Evolutionary conservation across 1,140 invertebrate genomes (phyloP).

Genomic region (Zaprionus camerounensis): DNA sequence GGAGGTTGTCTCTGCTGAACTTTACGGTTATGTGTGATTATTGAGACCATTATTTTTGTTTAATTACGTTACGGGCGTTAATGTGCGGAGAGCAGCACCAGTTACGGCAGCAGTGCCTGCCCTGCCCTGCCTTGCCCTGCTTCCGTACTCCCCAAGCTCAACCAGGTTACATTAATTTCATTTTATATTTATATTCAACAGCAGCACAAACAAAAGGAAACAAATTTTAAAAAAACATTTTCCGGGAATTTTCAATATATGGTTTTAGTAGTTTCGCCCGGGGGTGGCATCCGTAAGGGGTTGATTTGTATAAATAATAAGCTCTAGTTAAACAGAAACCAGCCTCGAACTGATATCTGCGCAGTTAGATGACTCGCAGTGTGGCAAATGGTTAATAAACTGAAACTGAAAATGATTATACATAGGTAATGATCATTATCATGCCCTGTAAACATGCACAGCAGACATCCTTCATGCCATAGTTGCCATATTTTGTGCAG

Average conservation of each 20-base stretch:
- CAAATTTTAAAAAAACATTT: slow-evolving; percentile 28
- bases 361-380: background rate
- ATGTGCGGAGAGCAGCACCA: slow-evolving; percentile 66
- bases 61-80: slow-evolving; percentile 82
- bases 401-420: too few relatives aligned
- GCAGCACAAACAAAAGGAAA: slow-evolving; percentile 18
- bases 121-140: background rate
- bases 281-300: slow-evolving; percentile 18
- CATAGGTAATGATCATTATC: too few relatives aligned
- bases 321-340: background rate
- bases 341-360: background rate
- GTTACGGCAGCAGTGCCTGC: slow-evolving; percentile 12
- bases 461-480: background rate
- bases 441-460: too few relatives aligned
- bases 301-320: background rate
- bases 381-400: background rate
- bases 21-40: slow-evolving; percentile 74
- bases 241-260: slow-evolving; percentile 45
- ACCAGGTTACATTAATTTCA: slow-evolving; percentile 47
- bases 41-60: slow-evolving; percentile 83
- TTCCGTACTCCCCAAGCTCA: slow-evolving; percentile 27
- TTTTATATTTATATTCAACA: slow-evolving; percentile 54
- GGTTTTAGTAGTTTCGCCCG: slow-evolving; percentile 24
- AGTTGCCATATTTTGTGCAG: background rate
- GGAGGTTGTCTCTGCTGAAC: slow-evolving; percentile 38